phyloP scores from a whole-genome alignment of 1,140 invertebrate species.

The Cotesia typhae region DNA sequence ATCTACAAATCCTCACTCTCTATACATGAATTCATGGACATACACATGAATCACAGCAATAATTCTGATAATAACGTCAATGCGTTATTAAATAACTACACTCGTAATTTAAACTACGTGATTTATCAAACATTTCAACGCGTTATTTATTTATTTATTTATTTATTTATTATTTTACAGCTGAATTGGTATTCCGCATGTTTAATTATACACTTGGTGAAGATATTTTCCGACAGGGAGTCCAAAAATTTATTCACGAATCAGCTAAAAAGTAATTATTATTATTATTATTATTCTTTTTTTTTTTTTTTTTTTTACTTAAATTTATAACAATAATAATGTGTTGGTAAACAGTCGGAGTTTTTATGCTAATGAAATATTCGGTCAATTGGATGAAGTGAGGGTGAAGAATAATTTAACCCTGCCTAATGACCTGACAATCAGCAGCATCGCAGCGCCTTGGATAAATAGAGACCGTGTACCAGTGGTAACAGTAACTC shows the following conservation, averaged over 20 bases:
- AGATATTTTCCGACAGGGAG: constrained; percentile 78
- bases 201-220: constrained; percentile 86
- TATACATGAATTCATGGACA: too few relatives aligned
- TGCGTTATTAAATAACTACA: constrained; percentile 23
- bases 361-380: constrained; percentile 84
- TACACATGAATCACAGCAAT: too few relatives aligned
- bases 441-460: constrained; percentile 76
- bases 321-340: neutral
- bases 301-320: constrained; percentile 1
- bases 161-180: constrained; percentile 56
- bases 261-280: constrained; percentile 46
- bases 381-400: constrained; percentile 77
- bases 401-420: constrained; percentile 67
- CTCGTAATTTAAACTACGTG: neutral
- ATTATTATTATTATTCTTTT: neutral
- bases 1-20: too few relatives aligned
- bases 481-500: constrained; percentile 78
- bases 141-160: constrained; percentile 18
- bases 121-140: constrained; percentile 20
- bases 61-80: neutral
- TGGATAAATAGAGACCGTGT: constrained; percentile 85
- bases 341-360: constrained; percentile 58
- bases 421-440: constrained; percentile 68
- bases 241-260: constrained; percentile 75
- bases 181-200: constrained; percentile 93